Base-by-base conservation (phyloP, 2,888 invertebrate genomes). In the Carterocephalus palaemon region DNA sequence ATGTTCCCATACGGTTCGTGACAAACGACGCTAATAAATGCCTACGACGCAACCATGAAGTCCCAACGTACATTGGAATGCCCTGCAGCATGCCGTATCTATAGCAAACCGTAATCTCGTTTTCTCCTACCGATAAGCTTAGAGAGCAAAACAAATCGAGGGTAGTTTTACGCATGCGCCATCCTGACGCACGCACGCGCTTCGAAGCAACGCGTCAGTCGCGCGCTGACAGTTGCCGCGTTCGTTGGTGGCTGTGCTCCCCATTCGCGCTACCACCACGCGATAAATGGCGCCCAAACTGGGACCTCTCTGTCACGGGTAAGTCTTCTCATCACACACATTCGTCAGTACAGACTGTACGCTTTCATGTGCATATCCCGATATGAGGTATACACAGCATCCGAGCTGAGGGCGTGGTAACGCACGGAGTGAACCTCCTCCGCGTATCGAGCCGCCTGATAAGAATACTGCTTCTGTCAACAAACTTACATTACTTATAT, bases 201-300 rank as follows among this genome's bases (percentile, higher is more conserved):
- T 46, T 38, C 56, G 49, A 52, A 51, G 48, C 53, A 53, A 62
- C 74, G 73, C 72, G 73, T 77, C 77, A 82, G 78, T 76, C 70
- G 75, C 77, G 78, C 74, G 73, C 70, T 54, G 70, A 69, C 71
- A 68, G 59, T 64, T 66, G 72, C 75, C 70, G 74, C 57, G 61
- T 66, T 60, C 66, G 60, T 56, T 54, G 53, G 60, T 65, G 64
- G 67, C 69, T 53, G 56, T 52, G 42, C 20, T 9, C 37, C 43
- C 51, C 48, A 51, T 38, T 48, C 64, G 67, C 75, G 74, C 63
- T 61, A 47, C 52, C 59, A 70, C 64, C 80, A 79, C 79, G 80
- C 81, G 81, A 67, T 75, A 70, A 75, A 85, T 84, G 84, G 84
- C 85, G 82, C 83, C 76, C 76, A 75, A 72, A 74, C 66, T 59